Percentiles rank a stretch among this genome's conserved stretches.
Conservation (phyloP, 2,113 vertebrate species). For the Hymenochirus boettgeri region DNA sequence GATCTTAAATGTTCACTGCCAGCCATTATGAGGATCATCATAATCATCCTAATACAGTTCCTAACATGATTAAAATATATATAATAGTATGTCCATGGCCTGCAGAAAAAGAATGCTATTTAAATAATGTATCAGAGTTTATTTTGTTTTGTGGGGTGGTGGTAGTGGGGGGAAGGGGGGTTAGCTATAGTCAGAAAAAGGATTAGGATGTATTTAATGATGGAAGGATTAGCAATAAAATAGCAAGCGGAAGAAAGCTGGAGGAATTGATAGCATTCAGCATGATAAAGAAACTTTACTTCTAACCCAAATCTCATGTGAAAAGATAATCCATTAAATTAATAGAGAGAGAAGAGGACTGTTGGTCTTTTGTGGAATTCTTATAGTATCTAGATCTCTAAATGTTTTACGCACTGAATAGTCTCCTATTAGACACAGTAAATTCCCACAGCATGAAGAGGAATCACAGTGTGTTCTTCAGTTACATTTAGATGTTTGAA, state of each 20-base stretch:
- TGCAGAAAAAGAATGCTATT: constrained; percentile 16
- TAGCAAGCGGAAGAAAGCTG: constrained; percentile 38
- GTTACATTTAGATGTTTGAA: too few relatives aligned
- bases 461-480: too few relatives aligned
- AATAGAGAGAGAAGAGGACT: neutral
- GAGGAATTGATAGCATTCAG: constrained; percentile 43
- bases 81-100: constrained; percentile 15
- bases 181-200: constrained; percentile 42
- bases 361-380: neutral
- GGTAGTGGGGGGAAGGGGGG: constrained; percentile 26
- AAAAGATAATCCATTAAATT: constrained; percentile 1
- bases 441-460: too few relatives aligned
- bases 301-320: constrained; percentile 30
- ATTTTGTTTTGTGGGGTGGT: too few relatives aligned
- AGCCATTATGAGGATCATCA: constrained; percentile 25
- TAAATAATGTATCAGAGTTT: neutral
- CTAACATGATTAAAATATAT: constrained; percentile 29
- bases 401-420: too few relatives aligned
- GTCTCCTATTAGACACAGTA: too few relatives aligned
- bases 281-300: constrained; percentile 39
- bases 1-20: constrained; percentile 7
- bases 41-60: constrained; percentile 16
- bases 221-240: constrained; percentile 35
- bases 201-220: constrained; percentile 34
- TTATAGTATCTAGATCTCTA: neutral